A percentile compares a stretch with the other conserved stretches of the same genome.
Conservation (phyloP, 2,888 invertebrate species). For the Drosophila maculinotata region DNA sequence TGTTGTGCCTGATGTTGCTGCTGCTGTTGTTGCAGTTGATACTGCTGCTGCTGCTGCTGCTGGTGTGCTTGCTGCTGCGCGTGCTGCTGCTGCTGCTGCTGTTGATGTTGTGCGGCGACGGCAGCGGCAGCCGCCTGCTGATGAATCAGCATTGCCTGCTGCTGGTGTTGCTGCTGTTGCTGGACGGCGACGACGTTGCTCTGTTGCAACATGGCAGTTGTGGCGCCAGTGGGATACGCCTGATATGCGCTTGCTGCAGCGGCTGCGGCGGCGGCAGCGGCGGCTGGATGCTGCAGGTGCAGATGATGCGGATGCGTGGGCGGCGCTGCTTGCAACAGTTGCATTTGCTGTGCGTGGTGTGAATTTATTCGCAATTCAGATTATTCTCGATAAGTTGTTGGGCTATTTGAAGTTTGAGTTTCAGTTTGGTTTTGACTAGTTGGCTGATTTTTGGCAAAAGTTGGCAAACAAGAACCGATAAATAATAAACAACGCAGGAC, state of each 20-base stretch:
- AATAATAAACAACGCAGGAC: conserved; percentile 11
- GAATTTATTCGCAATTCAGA: conserved; percentile 73
- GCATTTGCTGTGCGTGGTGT: conserved; percentile 84
- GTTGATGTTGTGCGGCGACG: conserved; percentile 60
- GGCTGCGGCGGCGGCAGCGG: conserved; percentile 60
- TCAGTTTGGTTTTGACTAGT: conserved; percentile 52
- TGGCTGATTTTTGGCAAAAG: conserved; percentile 46
- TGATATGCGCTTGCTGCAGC: conserved; percentile 68
- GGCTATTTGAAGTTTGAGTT: conserved; percentile 55
- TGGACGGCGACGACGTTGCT: conserved; percentile 70
- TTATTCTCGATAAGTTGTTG: conserved; percentile 64
- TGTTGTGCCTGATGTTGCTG: conserved; percentile 73
- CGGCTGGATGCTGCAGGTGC: conserved; percentile 78
- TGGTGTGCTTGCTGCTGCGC: conserved; percentile 59
- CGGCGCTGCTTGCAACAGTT: conserved; percentile 84
- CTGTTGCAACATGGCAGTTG: conserved; percentile 70
- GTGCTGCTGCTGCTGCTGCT: conserved; percentile 71
- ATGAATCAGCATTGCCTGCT: conserved; percentile 61
- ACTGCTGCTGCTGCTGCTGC: conserved; percentile 64
- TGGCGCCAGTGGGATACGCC: conserved; percentile 63
- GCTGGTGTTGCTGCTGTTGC: conserved; percentile 61
- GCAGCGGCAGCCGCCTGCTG: conserved; percentile 65
- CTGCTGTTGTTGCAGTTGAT: conserved; percentile 65
- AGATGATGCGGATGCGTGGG: conserved; percentile 80
- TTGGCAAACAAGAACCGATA: conserved; percentile 28